Evolutionary conservation across 2,797 vertebrate genomes (phyloP).

Genomic region (Cyprinodon diabolis): DNA sequence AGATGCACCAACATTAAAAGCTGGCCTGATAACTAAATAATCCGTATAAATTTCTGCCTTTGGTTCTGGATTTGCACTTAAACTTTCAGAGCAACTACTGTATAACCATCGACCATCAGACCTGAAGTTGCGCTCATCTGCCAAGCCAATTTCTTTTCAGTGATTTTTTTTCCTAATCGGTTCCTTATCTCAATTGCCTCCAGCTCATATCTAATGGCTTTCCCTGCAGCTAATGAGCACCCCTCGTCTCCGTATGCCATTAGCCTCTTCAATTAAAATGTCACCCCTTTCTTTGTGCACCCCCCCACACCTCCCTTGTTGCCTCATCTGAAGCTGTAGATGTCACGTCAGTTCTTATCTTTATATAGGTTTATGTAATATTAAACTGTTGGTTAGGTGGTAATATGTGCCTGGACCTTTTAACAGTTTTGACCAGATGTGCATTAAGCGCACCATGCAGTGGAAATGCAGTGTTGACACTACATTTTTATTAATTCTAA

Average conservation of each 20-base stretch:
- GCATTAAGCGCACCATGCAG: neutral
- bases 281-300: constrained; percentile 47
- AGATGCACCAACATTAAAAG: neutral
- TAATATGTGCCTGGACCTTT: neutral
- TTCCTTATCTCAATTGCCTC: constrained; percentile 55
- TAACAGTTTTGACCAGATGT: neutral
- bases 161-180: constrained; percentile 64
- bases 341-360: constrained; percentile 48
- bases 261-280: constrained; percentile 67
- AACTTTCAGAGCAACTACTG: neutral
- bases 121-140: constrained; percentile 44
- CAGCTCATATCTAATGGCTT: constrained; percentile 51
- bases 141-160: constrained; percentile 61
- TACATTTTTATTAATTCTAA: neutral
- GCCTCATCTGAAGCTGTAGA: constrained; percentile 39
- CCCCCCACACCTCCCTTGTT: constrained; percentile 30
- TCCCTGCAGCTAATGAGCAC: constrained; percentile 62
- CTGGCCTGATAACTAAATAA: neutral
- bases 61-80: neutral
- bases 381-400: neutral
- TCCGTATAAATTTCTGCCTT: neutral
- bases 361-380: constrained; percentile 31
- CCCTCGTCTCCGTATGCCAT: constrained; percentile 55
- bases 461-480: neutral
- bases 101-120: constrained; percentile 26